Conservation (phyloP, 2,888 invertebrate species). For the Andrena fulva region DNA sequence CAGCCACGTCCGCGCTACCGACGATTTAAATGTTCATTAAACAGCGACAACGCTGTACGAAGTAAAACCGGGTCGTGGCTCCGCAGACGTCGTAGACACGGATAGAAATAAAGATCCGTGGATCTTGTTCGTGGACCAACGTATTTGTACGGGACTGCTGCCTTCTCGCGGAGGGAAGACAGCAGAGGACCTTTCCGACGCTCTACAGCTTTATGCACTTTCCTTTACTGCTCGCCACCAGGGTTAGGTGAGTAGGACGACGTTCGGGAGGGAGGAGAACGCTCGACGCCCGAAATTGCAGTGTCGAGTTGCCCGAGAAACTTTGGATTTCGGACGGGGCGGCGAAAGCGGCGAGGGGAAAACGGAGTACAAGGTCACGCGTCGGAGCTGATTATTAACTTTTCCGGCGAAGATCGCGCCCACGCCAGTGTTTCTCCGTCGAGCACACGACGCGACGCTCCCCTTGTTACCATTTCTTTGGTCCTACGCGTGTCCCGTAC, state of each 20-base stretch:
- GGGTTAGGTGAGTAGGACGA: conserved; percentile 69
- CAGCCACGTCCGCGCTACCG: neutral
- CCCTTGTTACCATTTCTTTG: neutral
- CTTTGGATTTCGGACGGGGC: conserved; percentile 81
- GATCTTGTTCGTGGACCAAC: conserved; percentile 15
- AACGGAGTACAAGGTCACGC: conserved; percentile 83
- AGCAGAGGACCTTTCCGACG: conserved; percentile 68
- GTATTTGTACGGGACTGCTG: conserved; percentile 47
- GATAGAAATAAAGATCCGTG: conserved; percentile 31
- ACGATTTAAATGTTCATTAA: conserved; percentile 46
- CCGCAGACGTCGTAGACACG: neutral
- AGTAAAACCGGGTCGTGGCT: conserved; percentile 7
- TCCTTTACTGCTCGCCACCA: conserved; percentile 76
- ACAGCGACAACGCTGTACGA: neutral
- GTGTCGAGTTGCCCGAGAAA: conserved; percentile 82
- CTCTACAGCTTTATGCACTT: conserved; percentile 82
- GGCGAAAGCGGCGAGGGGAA: conserved; percentile 66
- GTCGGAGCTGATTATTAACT: conserved; percentile 84
- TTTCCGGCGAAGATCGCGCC: conserved; percentile 74
- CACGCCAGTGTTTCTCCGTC: conserved; percentile 52
- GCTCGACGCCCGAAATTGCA: conserved; percentile 82
- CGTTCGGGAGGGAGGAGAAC: conserved; percentile 67
- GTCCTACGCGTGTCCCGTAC: neutral
- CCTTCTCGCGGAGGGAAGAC: conserved; percentile 32
- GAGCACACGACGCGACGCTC: neutral